Evolutionary conservation across 2,888 invertebrate genomes (phyloP).

Genomic region (Leptogaster cylindrica): DNA sequence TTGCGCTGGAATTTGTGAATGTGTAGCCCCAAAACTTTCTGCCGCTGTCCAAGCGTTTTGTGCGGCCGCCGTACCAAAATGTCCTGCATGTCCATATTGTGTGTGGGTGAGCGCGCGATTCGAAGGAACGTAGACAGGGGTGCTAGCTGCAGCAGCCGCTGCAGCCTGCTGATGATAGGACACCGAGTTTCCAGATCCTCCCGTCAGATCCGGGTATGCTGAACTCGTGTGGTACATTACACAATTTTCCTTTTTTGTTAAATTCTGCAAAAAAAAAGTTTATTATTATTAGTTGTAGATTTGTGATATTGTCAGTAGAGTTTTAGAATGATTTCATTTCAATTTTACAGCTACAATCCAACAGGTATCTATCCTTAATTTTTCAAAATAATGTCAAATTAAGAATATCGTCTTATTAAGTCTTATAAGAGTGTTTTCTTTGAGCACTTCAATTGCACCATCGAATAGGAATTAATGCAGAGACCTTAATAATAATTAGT

Average conservation of each 20-base stretch:
- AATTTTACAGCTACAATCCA: too few relatives aligned
- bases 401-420: too few relatives aligned
- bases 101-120: conserved; percentile 67
- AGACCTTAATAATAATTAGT: too few relatives aligned
- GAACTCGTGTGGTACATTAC: conserved; percentile 62
- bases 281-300: neutral
- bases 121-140: conserved; percentile 74
- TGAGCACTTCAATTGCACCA: too few relatives aligned
- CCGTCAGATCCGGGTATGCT: conserved; percentile 57
- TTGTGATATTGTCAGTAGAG: conserved; percentile 21
- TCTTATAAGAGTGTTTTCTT: too few relatives aligned
- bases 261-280: neutral
- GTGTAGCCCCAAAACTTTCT: conserved; percentile 61
- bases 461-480: too few relatives aligned
- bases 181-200: conserved; percentile 52
- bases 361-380: too few relatives aligned
- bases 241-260: too few relatives aligned
- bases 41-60: conserved; percentile 63
- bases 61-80: conserved; percentile 59
- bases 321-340: too few relatives aligned
- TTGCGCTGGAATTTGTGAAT: conserved; percentile 65
- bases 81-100: conserved; percentile 63
- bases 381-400: too few relatives aligned
- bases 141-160: conserved; percentile 57
- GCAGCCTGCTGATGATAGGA: conserved; percentile 59